Conservation (phyloP, 1,140 invertebrate species). For the Adelges cooleyi region DNA sequence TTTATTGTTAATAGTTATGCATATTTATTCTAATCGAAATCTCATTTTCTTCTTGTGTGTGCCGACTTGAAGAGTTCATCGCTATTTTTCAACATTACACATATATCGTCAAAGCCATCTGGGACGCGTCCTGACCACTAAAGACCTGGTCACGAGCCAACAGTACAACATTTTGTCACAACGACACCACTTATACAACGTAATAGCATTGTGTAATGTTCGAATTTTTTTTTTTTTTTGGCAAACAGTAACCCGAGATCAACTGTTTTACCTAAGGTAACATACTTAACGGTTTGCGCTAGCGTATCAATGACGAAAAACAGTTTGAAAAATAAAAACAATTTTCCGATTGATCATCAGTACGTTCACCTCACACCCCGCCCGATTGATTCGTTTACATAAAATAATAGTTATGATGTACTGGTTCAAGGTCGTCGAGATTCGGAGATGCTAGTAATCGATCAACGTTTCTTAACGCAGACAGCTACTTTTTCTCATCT, state of each 20-base stretch:
- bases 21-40: background rate
- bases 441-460: constrained; percentile 2
- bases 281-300: background rate
- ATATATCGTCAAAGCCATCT: background rate
- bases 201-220: background rate
- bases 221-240: background rate
- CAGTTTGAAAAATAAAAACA: background rate
- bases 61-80: background rate
- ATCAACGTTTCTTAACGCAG: constrained; percentile 8
- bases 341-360: background rate
- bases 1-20: background rate
- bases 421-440: constrained; percentile 3
- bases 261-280: background rate
- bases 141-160: constrained; percentile 17
- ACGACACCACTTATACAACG: background rate
- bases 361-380: background rate
- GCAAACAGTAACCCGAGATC: background rate
- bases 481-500: constrained; percentile 1
- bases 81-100: background rate
- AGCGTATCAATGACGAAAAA: background rate
- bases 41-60: background rate
- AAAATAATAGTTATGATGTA: constrained; percentile 7
- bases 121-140: constrained; percentile 5
- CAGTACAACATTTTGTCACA: background rate
- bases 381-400: constrained; percentile 1